phyloP scores from a whole-genome alignment of 1,140 invertebrate species.

The Bombus ignitus region DNA sequence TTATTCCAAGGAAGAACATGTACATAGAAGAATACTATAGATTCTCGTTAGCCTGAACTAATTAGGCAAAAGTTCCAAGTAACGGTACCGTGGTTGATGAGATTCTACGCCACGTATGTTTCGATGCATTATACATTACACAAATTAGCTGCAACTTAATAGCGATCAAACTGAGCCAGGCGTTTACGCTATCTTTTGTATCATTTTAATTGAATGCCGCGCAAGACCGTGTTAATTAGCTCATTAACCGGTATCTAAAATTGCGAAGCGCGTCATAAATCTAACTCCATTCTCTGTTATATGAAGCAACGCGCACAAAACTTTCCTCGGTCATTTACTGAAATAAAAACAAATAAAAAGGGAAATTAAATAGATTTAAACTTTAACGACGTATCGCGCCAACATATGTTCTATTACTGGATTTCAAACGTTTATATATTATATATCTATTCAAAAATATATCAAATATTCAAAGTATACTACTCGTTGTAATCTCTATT shows the following conservation, averaged over 20 bases:
- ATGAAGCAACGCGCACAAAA: too few species aligned
- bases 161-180: not conserved
- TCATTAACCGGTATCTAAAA: slow-evolving; percentile 20
- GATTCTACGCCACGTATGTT: slow-evolving; percentile 1
- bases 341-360: not conserved
- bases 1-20: not conserved
- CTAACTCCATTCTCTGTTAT: not conserved
- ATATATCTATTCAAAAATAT: too few species aligned
- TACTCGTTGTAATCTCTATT: too few species aligned
- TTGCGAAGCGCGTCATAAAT: not conserved
- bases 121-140: slow-evolving; percentile 21
- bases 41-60: slow-evolving; percentile 20
- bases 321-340: not conserved
- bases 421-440: too few species aligned
- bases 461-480: too few species aligned
- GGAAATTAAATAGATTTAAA: not conserved
- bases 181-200: slow-evolving; percentile 16
- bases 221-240: slow-evolving; percentile 13
- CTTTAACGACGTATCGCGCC: too few species aligned
- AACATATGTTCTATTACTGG: too few species aligned
- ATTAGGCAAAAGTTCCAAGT: slow-evolving; percentile 25
- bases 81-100: slow-evolving; percentile 4
- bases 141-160: slow-evolving; percentile 21
- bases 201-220: slow-evolving; percentile 16
- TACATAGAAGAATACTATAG: not conserved